Evolutionary conservation across 2,888 invertebrate species (phyloP).

Genomic region (Troglohyphantes excavatus): DNA sequence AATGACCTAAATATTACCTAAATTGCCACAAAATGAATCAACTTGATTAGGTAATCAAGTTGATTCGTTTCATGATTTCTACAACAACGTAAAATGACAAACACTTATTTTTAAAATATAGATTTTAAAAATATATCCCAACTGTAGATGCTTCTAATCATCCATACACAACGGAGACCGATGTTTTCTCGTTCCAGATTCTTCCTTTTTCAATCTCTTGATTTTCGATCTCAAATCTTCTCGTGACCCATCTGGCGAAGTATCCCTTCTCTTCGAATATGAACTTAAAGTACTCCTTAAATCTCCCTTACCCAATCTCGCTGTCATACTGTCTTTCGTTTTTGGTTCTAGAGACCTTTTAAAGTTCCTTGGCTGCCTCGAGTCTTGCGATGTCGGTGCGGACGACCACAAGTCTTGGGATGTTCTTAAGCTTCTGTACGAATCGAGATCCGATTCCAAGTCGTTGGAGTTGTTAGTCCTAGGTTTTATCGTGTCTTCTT

Average conservation of each 20-base stretch:
- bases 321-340: neutral
- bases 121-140: neutral
- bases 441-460: neutral
- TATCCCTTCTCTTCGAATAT: neutral
- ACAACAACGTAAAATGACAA: too few species aligned
- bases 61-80: too few species aligned
- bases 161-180: conserved; percentile 49
- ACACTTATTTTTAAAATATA: too few species aligned
- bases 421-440: neutral
- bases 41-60: too few species aligned
- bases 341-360: neutral
- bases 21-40: too few species aligned
- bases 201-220: conserved; percentile 33
- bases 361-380: neutral
- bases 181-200: conserved; percentile 10
- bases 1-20: too few species aligned
- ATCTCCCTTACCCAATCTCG: conserved; percentile 4
- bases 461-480: neutral
- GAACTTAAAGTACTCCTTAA: conserved; percentile 5
- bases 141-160: neutral
- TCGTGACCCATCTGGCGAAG: neutral
- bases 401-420: neutral
- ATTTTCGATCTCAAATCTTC: conserved; percentile 55
- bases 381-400: too few species aligned
- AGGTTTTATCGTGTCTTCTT: neutral